Evolutionary conservation across 2,888 invertebrate species (phyloP), one percentile per base, ranked within the genome.

Genomic region (Apodemia mormo): DNA sequence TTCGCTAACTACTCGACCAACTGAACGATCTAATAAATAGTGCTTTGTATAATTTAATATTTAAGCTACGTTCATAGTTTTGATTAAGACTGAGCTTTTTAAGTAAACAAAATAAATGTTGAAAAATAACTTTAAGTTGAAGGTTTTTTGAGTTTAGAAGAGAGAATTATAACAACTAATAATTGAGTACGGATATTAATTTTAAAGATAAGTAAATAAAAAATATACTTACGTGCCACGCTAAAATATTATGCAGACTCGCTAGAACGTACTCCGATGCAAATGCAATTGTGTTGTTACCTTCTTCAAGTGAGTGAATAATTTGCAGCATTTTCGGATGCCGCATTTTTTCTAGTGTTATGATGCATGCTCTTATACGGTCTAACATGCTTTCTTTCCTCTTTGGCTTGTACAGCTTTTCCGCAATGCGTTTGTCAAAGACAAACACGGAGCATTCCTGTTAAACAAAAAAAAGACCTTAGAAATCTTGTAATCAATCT

Each of bases 381-480:
- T 99, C 98, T 8, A 98, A 95, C 78, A 99, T 97, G n/a, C 96
- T 96, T 83, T 98, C 98, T 85, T 98, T 97, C 71, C 97, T 94
- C 78, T 98, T 97, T 4, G 98, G 98, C 82, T 98, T 98, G 92
- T 97, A 97, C 61, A 98, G 92, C 85, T 98, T 98, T 82, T 98
- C 98, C 0, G 97, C 98, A 70, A 96, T 95, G 75, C 97, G 96
- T 87, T 99, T 99, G 89, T 99, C 98, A 86, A 98, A 98, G 70
- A 98, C 94, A 90, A 98, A 98, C 75, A 99, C 96, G 0, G 98
- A 98, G 74, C 97, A 97, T 90, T 98, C 98, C 98, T 98, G 94
- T 65, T 22, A 71, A 73, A 66, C 43, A 73, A 68, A 66, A 40
- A 40, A 40, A 40, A 6, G 2, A 33, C 4, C 2, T 33, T 33